Percentiles rank a stretch among this genome's conserved stretches.
phyloP scores from a whole-genome alignment of 2,113 vertebrate genomes.

The Ceuthmochares aereus region DNA sequence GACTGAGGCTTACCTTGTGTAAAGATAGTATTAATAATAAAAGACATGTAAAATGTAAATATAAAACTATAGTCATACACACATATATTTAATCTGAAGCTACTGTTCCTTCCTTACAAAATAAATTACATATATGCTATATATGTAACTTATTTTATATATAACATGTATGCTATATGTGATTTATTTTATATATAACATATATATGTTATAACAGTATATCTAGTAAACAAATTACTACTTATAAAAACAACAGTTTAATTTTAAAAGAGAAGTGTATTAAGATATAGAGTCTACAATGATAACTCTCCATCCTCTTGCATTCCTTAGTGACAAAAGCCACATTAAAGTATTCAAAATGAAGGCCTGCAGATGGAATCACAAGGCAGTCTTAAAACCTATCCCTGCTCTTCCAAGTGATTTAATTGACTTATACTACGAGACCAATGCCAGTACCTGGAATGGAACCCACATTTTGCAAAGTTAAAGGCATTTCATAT shows the following conservation, averaged over 20 bases:
- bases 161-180: no score
- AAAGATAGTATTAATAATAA: not conserved
- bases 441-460: not conserved
- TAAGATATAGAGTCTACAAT: not conserved
- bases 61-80: not conserved
- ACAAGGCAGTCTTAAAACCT: not conserved
- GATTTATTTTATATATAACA: no score
- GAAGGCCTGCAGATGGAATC: not conserved
- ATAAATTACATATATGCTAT: not conserved
- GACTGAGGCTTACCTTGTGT: not conserved
- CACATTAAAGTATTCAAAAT: not conserved
- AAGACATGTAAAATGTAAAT: not conserved
- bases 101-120: not conserved
- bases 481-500: not conserved
- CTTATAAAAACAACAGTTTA: not conserved
- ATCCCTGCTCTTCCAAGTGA: not conserved
- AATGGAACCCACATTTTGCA: not conserved
- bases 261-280: not conserved
- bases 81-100: not conserved
- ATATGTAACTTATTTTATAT: no score
- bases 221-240: not conserved
- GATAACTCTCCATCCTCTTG: not conserved
- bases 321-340: not conserved
- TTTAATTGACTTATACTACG: not conserved
- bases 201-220: not conserved